Base-by-base conservation (phyloP, 2,797 vertebrate species). In the Telmatherina bonti region DNA sequence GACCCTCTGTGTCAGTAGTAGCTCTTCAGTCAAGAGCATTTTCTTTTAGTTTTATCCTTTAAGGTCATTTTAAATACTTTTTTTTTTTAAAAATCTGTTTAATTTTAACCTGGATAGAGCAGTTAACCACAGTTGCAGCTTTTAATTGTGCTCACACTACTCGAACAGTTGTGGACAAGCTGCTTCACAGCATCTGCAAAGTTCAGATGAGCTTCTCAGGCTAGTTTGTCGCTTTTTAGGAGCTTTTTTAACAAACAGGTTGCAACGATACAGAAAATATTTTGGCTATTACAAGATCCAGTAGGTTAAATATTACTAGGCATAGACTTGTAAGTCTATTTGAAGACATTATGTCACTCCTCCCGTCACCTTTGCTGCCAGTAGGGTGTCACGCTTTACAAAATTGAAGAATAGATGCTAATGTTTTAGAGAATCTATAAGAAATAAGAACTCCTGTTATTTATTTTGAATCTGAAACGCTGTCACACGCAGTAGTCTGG, bases 311-410 rank as follows among this genome's bases (percentile, higher is more conserved):
- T 82, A 76, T 82, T 84, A 70, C 72, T 79, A 80, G 62, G 72
- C 68, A 73, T 74, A 70, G 71, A 75, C 61, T 45, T 69, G 33
- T 74, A 72, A 85, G 70, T 85, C 80, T 88, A 59, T 83, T 73
- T 82, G 67, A 86, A 74, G 77, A 85, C 70, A 64, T 29, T 69
- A 36, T 69, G 67, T 74, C 66, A 62, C 70, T 84, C 62, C 67
- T 63, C 68, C 73, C 58, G 36, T 66, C 56, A 49, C 75, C 60
- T 73, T 79, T 59, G 57, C 62, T 70, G 79, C 73, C 64, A 70
- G 30, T 88, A 89, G 76, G 74, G 63, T 79, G 73, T 81, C n/a
- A 26, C 66, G 86, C 89, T 91, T 92, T 90, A 86, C 88, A 90
- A 82, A 29, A 54, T 26, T 60, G 55, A 49, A 71, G 61, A 88